These are phyloP conservation scores for Clarias gariepinus DNA, from an alignment of 2,113 vertebrate species.

Conservation along the genomic window DNA sequence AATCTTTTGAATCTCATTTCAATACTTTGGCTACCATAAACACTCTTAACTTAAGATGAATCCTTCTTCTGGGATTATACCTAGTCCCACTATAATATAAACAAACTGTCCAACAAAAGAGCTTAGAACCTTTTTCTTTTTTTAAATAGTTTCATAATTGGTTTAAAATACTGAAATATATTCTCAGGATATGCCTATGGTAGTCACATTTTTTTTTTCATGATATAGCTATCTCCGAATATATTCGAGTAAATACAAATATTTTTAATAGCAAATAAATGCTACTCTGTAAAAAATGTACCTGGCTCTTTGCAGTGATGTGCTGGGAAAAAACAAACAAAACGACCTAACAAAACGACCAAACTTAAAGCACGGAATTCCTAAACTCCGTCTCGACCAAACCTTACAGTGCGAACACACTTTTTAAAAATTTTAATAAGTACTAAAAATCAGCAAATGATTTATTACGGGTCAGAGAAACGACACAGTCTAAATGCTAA, in stretches of 20 bases:
- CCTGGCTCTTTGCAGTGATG: conserved; percentile 53
- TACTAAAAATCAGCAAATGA: neutral
- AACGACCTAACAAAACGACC: neutral
- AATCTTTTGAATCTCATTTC: conserved; percentile 28
- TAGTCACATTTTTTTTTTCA: conserved; percentile 54
- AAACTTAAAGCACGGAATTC: conserved; percentile 30
- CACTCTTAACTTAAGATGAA: conserved; percentile 53
- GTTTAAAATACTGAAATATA: conserved; percentile 66
- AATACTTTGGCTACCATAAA: conserved; percentile 73
- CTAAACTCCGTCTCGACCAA: conserved; percentile 35
- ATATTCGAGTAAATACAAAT: conserved; percentile 59
- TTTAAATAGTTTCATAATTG: conserved; percentile 54
- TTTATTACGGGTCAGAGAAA: conserved; percentile 9
- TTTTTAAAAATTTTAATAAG: neutral
- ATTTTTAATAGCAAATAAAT: conserved; percentile 61
- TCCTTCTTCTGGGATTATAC: conserved; percentile 49
- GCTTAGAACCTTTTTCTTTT: conserved; percentile 37
- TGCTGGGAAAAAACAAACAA: neutral
- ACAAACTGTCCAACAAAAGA: conserved; percentile 41
- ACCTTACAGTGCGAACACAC: neutral
- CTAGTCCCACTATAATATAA: conserved; percentile 40
- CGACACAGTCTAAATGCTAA: neutral
- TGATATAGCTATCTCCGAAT: conserved; percentile 58
- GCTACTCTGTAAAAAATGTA: conserved; percentile 56
- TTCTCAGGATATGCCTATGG: conserved; percentile 64